Conservation (phyloP, 2,113 vertebrate species). For the Istiophorus platypterus region DNA sequence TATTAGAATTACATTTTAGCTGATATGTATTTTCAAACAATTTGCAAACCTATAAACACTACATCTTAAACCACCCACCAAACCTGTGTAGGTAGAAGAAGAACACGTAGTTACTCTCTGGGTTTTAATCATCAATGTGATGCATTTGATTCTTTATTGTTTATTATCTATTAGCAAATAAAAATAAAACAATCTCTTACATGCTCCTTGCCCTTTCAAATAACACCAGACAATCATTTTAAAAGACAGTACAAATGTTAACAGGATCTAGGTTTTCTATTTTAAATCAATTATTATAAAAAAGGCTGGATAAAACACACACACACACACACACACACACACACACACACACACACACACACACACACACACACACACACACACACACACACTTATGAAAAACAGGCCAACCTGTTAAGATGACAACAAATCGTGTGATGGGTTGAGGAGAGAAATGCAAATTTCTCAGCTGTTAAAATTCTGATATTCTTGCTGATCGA, state of each 20-base stretch:
- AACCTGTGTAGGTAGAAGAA: neutral
- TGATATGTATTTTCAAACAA: neutral
- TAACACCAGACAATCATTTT: constrained; percentile 4
- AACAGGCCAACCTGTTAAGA: constrained; percentile 17
- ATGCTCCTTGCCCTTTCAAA: constrained; percentile 20
- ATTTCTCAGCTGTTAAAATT: constrained; percentile 46
- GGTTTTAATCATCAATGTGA: neutral
- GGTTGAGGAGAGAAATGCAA: constrained; percentile 29
- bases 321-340: neutral
- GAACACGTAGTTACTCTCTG: neutral
- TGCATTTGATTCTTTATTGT: constrained; percentile 1
- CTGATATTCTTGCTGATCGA: constrained; percentile 44
- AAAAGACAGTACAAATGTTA: constrained; percentile 12
- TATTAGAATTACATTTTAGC: constrained; percentile 9
- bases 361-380: neutral
- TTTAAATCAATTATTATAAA: constrained; percentile 35
- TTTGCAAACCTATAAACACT: constrained; percentile 11
- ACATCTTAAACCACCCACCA: neutral
- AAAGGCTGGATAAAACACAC: constrained; percentile 17
- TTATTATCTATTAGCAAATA: neutral
- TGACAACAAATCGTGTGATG: constrained; percentile 15
- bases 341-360: too few species aligned
- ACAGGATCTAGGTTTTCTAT: constrained; percentile 4
- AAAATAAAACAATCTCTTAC: constrained; percentile 5
- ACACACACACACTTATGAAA: constrained; percentile 18